Percentiles rank a stretch among this genome's conserved stretches.
Conservation (phyloP, 1,140 invertebrate species). For the Bombus sibiricus region DNA sequence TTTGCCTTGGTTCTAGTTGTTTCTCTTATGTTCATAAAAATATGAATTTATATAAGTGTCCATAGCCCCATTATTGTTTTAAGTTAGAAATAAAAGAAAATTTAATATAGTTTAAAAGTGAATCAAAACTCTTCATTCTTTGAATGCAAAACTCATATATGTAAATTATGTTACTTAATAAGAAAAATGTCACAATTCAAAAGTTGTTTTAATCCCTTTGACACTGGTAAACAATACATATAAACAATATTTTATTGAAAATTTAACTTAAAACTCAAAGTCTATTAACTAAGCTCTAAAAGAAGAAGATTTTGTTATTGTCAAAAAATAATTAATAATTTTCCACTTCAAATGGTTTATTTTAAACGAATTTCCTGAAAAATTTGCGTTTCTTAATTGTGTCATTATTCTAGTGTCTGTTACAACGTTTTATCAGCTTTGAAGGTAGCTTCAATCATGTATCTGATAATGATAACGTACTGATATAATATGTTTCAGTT, state of each 20-base stretch:
- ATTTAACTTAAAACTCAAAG: neutral
- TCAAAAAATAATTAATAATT: neutral
- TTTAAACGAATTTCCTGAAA: neutral
- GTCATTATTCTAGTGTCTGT: neutral
- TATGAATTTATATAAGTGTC: no score
- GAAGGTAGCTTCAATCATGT: neutral
- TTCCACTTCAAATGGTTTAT: neutral
- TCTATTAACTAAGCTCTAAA: neutral
- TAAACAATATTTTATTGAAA: no score
- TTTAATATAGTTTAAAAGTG: neutral
- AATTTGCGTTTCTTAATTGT: neutral
- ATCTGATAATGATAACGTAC: neutral
- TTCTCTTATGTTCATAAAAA: no score
- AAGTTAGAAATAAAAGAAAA: neutral
- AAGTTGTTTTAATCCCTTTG: no score
- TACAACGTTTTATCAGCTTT: neutral
- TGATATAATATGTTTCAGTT: neutral
- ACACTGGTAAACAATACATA: neutral
- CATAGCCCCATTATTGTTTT: neutral
- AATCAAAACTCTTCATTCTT: neutral
- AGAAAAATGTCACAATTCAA: no score
- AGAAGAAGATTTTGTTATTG: neutral
- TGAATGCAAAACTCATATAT: no score
- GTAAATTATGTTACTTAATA: neutral
- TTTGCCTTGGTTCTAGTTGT: neutral